A percentile compares a stretch with the other conserved stretches of the same genome.
These are phyloP conservation scores for Acipenser oxyrinchus DNA, from an alignment of 2,797 vertebrate genomes.

Conservation along the genomic window DNA sequence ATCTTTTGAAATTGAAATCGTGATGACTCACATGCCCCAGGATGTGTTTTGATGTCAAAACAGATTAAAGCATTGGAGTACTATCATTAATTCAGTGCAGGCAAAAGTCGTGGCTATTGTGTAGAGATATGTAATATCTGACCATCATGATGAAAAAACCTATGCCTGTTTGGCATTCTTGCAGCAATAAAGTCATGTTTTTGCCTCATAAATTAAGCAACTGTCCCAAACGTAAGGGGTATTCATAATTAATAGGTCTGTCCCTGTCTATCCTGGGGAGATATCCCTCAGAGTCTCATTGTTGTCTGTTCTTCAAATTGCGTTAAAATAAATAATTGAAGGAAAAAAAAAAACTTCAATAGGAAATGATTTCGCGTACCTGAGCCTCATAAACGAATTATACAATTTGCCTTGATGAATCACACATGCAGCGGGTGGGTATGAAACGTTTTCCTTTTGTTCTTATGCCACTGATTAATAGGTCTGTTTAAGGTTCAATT, in stretches of 20 bases:
- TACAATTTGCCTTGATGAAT: too few species aligned
- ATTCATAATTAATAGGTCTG: conserved; percentile 65
- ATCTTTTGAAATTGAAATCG: not conserved
- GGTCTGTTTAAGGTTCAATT: too few species aligned
- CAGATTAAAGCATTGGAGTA: not conserved
- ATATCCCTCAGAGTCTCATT: conserved; percentile 51
- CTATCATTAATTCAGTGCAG: not conserved
- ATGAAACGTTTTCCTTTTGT: too few species aligned
- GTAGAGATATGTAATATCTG: not conserved
- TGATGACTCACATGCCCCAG: not conserved
- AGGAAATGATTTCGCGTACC: conserved; percentile 39
- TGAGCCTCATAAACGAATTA: not conserved
- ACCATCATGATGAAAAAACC: not conserved
- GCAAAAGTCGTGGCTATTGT: not conserved
- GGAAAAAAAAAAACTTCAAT: conserved; percentile 41
- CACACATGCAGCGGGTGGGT: too few species aligned
- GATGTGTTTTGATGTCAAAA: not conserved
- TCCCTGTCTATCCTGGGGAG: conserved; percentile 49
- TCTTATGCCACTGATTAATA: too few species aligned
- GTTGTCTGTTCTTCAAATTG: conserved; percentile 51
- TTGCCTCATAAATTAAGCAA: conserved; percentile 65
- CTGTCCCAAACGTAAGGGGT: conserved; percentile 52
- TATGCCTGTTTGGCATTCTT: not conserved
- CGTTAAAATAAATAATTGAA: conserved; percentile 66
- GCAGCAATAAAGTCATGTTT: not conserved